These are phyloP conservation scores for Leptothorax acervorum DNA, from an alignment of 2,888 invertebrate genomes.

Conservation along the genomic window DNA sequence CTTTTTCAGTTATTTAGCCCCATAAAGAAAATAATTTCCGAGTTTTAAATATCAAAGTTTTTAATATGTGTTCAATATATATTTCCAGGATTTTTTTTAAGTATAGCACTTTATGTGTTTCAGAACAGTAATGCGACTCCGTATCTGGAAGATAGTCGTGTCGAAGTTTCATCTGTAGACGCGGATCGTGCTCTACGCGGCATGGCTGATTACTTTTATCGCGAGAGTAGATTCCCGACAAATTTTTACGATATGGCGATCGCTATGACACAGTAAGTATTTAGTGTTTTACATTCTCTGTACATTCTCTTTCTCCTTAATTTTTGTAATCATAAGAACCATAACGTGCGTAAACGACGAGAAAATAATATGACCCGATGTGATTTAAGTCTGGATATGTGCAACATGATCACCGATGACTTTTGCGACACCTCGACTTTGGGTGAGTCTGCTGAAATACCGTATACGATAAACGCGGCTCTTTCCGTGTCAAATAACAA, in stretches of 20 bases:
- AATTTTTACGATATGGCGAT: conserved; percentile 78
- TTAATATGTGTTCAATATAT: background rate
- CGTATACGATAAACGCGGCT: background rate
- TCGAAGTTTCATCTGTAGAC: conserved; percentile 66
- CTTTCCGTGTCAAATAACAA: background rate
- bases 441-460: conserved; percentile 66
- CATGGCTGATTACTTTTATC: conserved; percentile 78
- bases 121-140: conserved; percentile 74
- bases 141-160: conserved; percentile 73
- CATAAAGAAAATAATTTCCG: background rate
- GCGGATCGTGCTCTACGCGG: conserved; percentile 74
- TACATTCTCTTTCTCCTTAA: background rate
- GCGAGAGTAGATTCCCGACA: conserved; percentile 72
- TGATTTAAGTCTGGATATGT: conserved; percentile 74
- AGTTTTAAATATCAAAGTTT: background rate
- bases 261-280: conserved; percentile 77
- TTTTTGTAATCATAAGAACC: background rate
- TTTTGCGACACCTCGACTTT: conserved; percentile 74
- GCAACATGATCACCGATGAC: conserved; percentile 68
- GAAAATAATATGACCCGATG: no score
- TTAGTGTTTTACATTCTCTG: background rate
- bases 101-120: background rate
- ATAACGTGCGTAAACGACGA: background rate
- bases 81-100: background rate
- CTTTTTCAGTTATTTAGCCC: background rate